Percentiles rank a stretch among this genome's conserved stretches.
phyloP scores from a whole-genome alignment of 2,888 invertebrate genomes.

The Drosophila mimica region DNA sequence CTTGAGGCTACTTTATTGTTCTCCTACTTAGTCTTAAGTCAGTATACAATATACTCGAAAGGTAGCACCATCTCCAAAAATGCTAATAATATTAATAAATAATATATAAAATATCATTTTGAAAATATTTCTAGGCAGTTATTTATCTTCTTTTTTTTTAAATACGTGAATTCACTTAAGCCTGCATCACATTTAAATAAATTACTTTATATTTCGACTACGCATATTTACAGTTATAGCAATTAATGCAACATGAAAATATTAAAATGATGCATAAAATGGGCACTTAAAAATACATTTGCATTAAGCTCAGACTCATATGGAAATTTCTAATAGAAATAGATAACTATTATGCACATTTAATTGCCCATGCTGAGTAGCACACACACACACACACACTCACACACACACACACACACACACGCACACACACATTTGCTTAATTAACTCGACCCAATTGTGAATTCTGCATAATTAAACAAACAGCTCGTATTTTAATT shows the following conservation, averaged over 20 bases:
- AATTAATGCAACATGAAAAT: not conserved
- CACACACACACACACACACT: constrained; percentile 11
- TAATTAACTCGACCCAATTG: constrained; percentile 4
- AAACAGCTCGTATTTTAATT: constrained; percentile 3
- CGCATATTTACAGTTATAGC: not conserved
- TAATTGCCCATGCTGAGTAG: constrained; percentile 11
- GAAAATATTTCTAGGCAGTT: not conserved
- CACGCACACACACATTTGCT: constrained; percentile 4
- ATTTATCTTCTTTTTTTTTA: no score
- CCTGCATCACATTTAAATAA: not conserved
- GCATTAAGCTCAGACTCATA: not conserved
- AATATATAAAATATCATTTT: not conserved
- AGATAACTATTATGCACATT: constrained; percentile 10
- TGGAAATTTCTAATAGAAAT: not conserved
- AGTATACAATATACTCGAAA: not conserved
- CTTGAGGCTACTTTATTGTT: not conserved
- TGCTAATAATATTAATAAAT: not conserved
- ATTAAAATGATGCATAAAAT: not conserved
- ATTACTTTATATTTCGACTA: not conserved
- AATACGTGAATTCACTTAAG: not conserved
- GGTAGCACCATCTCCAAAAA: not conserved
- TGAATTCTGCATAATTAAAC: constrained; percentile 9
- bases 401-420: not conserved
- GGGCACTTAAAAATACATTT: constrained; percentile 6
- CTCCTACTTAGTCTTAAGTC: not conserved